Percentiles rank a stretch among this genome's conserved stretches.
Evolutionary conservation across 2,113 vertebrate genomes (phyloP).

Genomic region (Tiliqua scincoides): DNA sequence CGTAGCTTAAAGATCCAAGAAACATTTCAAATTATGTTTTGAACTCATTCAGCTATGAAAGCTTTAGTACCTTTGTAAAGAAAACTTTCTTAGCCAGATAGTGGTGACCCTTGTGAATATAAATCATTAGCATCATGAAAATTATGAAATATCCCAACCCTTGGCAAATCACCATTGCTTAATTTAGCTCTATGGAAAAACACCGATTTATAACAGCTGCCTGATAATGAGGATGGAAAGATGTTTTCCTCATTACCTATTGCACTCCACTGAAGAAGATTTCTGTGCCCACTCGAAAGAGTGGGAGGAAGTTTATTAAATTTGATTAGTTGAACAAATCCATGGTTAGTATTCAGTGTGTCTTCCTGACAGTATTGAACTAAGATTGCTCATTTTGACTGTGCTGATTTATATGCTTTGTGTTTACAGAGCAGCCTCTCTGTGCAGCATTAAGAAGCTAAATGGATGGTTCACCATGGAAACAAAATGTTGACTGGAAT

Average conservation of each 20-base stretch:
- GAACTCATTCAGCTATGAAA: no score
- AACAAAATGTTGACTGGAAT: conserved; percentile 15
- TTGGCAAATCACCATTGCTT: background rate
- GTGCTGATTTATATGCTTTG: background rate
- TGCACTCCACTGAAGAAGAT: background rate
- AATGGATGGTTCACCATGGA: background rate
- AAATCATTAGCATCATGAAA: background rate
- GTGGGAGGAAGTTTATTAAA: background rate
- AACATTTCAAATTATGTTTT: no score
- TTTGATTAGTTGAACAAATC: background rate
- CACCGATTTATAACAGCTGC: background rate
- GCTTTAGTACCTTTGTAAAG: no score
- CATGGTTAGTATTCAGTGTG: background rate
- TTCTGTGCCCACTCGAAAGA: background rate
- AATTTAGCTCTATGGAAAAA: rapidly evolving
- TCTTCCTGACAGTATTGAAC: background rate
- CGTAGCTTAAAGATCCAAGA: no score
- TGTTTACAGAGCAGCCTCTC: conserved; percentile 7
- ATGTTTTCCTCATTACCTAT: background rate
- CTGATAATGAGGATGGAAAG: background rate
- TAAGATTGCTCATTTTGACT: background rate
- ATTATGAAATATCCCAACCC: no score
- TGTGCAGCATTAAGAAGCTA: background rate
- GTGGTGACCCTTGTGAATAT: background rate
- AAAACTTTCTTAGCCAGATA: background rate